These are phyloP conservation scores for Glossosoma conforme DNA, from an alignment of 1,140 invertebrate genomes.

Conservation along the genomic window DNA sequence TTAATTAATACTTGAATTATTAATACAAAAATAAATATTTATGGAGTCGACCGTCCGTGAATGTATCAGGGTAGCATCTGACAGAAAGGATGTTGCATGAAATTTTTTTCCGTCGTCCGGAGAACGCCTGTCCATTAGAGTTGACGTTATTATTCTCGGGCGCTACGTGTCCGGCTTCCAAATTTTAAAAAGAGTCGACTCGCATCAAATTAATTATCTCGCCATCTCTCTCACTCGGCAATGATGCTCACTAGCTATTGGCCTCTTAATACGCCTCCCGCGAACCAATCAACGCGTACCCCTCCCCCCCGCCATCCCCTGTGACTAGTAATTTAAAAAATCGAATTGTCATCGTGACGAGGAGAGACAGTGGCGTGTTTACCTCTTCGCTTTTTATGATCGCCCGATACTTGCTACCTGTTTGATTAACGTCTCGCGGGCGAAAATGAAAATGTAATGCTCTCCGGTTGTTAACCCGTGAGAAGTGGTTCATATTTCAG, in stretches of 20 bases:
- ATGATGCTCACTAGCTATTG: slow-evolving; percentile 7
- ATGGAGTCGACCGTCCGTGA: too few relatives aligned
- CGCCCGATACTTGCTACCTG: slow-evolving; percentile 21
- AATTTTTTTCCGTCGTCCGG: too few relatives aligned
- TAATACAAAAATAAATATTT: too few relatives aligned
- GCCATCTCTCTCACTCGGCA: slow-evolving; percentile 8
- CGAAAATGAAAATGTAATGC: too few relatives aligned
- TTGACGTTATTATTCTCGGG: slow-evolving; percentile 8
- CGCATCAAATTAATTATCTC: slow-evolving; percentile 18
- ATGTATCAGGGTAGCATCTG: too few relatives aligned
- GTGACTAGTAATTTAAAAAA: slow-evolving; percentile 20
- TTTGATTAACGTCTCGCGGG: too few relatives aligned
- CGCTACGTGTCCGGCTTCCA: slow-evolving; percentile 5
- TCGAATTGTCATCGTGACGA: slow-evolving; percentile 27
- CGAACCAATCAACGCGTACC: slow-evolving; percentile 17
- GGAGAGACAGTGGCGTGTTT: slow-evolving; percentile 16
- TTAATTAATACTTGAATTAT: too few relatives aligned
- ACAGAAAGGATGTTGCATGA: too few relatives aligned
- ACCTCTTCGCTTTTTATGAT: slow-evolving; percentile 24
- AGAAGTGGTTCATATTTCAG: too few relatives aligned
- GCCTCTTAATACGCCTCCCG: slow-evolving; percentile 11
- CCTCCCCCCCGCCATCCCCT: slow-evolving; percentile 15
- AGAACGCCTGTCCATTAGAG: slow-evolving; percentile 5
- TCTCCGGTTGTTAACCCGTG: too few relatives aligned
- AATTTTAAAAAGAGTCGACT: slow-evolving; percentile 9